Percentiles rank a stretch among this genome's conserved stretches.
Evolutionary conservation across 2,113 vertebrate species (phyloP).

Genomic region (Channa maculata): DNA sequence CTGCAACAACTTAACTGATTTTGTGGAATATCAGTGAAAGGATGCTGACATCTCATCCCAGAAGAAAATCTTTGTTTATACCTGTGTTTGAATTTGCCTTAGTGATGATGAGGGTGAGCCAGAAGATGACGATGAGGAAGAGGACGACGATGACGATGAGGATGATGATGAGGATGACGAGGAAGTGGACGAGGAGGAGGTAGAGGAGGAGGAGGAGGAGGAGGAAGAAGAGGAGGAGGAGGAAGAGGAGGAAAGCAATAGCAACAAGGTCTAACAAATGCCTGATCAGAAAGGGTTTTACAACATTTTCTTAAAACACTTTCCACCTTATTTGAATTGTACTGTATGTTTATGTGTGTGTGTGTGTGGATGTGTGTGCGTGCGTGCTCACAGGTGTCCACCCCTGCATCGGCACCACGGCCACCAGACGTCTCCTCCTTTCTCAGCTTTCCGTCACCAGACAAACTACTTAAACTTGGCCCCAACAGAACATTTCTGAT

Average conservation of each 20-base stretch:
- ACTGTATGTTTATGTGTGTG: neutral
- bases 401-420: conserved; percentile 79
- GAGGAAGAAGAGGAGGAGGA: conserved; percentile 37
- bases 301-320: too few species aligned
- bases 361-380: neutral
- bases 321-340: too few species aligned
- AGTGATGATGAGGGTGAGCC: conserved; percentile 84
- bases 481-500: conserved; percentile 88
- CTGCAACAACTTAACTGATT: too few species aligned
- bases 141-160: conserved; percentile 41
- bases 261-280: conserved; percentile 60
- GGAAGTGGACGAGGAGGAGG: conserved; percentile 47
- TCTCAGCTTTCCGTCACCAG: conserved; percentile 93
- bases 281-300: too few species aligned
- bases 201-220: conserved; percentile 59
- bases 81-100: neutral
- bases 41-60: neutral
- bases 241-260: conserved; percentile 39
- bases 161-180: conserved; percentile 23
- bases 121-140: conserved; percentile 67
- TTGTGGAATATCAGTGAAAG: neutral
- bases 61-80: neutral
- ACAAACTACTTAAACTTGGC: conserved; percentile 93
- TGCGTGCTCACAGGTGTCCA: conserved; percentile 77
- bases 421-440: conserved; percentile 89